Evolutionary conservation across 23 tunicate species (phyloP).

Genomic region (Trididemnum miniatum): DNA sequence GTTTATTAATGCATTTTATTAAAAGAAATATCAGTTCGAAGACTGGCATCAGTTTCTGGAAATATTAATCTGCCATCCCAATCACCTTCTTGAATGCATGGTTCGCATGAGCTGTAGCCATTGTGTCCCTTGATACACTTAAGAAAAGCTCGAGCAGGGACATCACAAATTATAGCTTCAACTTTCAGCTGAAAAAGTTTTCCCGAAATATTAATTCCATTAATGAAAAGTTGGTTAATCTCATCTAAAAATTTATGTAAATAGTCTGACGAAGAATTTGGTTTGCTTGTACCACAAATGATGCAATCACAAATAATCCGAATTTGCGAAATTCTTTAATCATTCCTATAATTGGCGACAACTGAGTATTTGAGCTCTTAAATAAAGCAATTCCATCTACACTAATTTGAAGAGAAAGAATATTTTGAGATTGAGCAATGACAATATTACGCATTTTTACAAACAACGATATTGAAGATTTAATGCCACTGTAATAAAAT

Average conservation of each 20-base stretch:
- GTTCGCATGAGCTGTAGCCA: conserved; percentile 42
- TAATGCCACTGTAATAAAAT: conserved; percentile 42
- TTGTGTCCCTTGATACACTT: conserved; percentile 37
- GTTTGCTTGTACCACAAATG: conserved; percentile 32
- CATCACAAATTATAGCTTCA: conserved; percentile 36
- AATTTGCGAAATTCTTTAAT: too few relatives aligned
- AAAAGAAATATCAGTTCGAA: conserved; percentile 34
- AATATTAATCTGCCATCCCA: conserved; percentile 40
- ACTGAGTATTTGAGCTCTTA: conserved; percentile 35
- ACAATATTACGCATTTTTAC: background rate
- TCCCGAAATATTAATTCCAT: background rate
- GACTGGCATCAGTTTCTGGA: conserved; percentile 26
- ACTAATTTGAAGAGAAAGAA: conserved; percentile 42
- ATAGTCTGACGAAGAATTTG: conserved; percentile 19
- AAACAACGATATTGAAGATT: background rate
- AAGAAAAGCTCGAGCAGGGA: conserved; percentile 48
- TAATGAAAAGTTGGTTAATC: conserved; percentile 22
- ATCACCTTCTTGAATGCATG: conserved; percentile 35
- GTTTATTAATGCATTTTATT: too few relatives aligned
- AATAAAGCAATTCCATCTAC: conserved; percentile 53
- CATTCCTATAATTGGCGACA: conserved; percentile 49
- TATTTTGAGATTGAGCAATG: background rate
- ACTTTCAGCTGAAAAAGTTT: background rate
- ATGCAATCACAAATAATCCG: conserved; percentile 49
- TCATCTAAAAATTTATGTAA: conserved; percentile 45